Evolutionary conservation across 2,888 invertebrate species (phyloP).

Genomic region (Colletes collaris): DNA sequence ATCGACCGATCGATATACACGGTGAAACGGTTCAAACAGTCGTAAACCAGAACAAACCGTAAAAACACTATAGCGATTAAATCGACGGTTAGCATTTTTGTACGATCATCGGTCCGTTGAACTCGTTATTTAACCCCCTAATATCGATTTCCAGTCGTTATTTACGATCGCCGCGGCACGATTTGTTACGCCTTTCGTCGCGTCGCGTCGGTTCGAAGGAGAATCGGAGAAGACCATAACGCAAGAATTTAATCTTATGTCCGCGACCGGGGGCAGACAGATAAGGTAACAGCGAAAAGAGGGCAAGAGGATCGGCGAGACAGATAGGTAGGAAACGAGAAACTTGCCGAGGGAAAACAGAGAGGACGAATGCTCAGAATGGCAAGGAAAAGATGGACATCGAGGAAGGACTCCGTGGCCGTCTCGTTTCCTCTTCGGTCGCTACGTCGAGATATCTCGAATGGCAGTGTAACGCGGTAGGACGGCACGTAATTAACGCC

Average conservation of each 20-base stretch:
- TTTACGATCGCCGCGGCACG: neutral
- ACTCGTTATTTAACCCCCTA: no score
- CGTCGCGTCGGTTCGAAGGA: neutral
- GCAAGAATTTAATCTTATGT: constrained; percentile 18
- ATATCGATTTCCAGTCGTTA: neutral
- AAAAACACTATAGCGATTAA: no score
- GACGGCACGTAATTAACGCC: constrained; percentile 82
- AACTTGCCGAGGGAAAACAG: neutral
- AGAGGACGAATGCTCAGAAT: neutral
- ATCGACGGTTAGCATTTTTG: neutral
- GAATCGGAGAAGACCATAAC: neutral
- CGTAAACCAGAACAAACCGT: no score
- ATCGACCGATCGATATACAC: no score
- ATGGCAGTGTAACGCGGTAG: constrained; percentile 81
- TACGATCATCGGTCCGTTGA: neutral
- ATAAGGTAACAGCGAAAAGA: neutral
- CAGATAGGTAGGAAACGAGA: neutral
- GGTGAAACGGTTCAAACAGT: no score
- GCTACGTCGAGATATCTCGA: constrained; percentile 71
- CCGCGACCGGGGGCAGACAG: neutral
- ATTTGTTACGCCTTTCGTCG: neutral
- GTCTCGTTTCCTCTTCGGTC: constrained; percentile 32
- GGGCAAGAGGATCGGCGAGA: neutral
- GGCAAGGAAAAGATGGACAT: constrained; percentile 3
- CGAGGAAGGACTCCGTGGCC: neutral